Percentiles rank a stretch among this genome's conserved stretches.
phyloP scores from a whole-genome alignment of 2,888 invertebrate species.

The Epinotia demarniana region DNA sequence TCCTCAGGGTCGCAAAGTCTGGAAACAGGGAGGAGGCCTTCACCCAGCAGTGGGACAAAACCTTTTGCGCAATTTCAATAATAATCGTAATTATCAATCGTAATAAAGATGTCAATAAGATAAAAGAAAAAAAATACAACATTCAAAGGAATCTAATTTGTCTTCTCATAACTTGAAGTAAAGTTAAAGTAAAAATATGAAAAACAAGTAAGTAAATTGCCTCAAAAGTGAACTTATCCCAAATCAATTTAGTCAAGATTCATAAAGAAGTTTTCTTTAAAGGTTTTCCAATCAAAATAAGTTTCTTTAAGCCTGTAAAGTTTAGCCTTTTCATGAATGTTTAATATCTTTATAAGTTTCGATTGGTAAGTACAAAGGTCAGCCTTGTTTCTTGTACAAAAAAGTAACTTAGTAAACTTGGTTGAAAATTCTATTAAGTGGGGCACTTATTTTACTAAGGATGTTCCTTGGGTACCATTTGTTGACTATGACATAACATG shows the following conservation, averaged over 20 bases:
- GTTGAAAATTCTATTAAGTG: background rate
- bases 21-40: too few relatives aligned
- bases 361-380: background rate
- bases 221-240: background rate
- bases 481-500: too few relatives aligned
- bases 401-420: background rate
- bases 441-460: background rate
- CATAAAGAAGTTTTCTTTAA: slow-evolving; percentile 2
- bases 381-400: background rate
- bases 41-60: too few relatives aligned
- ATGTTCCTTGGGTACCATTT: too few relatives aligned
- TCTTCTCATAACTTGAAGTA: too few relatives aligned
- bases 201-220: background rate
- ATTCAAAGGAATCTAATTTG: too few relatives aligned
- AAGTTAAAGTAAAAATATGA: background rate
- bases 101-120: too few relatives aligned
- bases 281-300: slow-evolving; percentile 10
- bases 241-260: slow-evolving; percentile 16
- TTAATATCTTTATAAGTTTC: background rate
- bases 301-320: slow-evolving; percentile 4
- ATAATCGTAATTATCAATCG: too few relatives aligned
- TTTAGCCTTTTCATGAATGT: background rate
- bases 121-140: too few relatives aligned
- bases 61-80: too few relatives aligned
- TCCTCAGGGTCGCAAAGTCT: too few relatives aligned